Evolutionary conservation across 2,888 invertebrate genomes (phyloP).

Genomic region (Pomacea canaliculata): DNA sequence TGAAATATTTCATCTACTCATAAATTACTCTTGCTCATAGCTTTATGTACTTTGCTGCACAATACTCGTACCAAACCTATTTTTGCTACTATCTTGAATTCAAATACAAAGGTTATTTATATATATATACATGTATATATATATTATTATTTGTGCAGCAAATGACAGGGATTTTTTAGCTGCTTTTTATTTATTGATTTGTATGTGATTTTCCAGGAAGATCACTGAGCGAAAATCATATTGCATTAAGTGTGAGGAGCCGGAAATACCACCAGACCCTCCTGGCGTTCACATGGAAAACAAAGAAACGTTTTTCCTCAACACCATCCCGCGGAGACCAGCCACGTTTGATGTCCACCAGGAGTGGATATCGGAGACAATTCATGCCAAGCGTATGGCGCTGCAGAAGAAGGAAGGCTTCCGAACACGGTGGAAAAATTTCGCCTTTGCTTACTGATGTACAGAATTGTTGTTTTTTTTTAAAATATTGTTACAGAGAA

Average conservation of each 20-base stretch:
- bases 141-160: no score
- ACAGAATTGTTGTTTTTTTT: no score
- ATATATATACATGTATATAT: no score
- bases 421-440: conserved; percentile 62
- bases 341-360: conserved; percentile 61
- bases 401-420: conserved; percentile 62
- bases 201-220: conserved; percentile 38
- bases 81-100: no score
- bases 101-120: no score
- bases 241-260: conserved; percentile 53
- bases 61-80: no score
- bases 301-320: conserved; percentile 67
- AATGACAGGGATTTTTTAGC: no score
- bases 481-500: no score
- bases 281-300: conserved; percentile 63
- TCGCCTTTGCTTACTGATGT: conserved; percentile 62
- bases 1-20: no score
- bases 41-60: no score
- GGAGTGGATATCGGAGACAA: conserved; percentile 66
- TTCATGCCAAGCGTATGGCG: conserved; percentile 64
- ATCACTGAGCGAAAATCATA: conserved; percentile 54
- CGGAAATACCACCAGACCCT: conserved; percentile 55
- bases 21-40: no score
- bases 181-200: no score
- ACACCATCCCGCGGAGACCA: conserved; percentile 64